Percentiles rank a stretch among this genome's conserved stretches.
These are phyloP conservation scores for Cerastoderma edule DNA, from an alignment of 2,888 invertebrate genomes.

Conservation along the genomic window DNA sequence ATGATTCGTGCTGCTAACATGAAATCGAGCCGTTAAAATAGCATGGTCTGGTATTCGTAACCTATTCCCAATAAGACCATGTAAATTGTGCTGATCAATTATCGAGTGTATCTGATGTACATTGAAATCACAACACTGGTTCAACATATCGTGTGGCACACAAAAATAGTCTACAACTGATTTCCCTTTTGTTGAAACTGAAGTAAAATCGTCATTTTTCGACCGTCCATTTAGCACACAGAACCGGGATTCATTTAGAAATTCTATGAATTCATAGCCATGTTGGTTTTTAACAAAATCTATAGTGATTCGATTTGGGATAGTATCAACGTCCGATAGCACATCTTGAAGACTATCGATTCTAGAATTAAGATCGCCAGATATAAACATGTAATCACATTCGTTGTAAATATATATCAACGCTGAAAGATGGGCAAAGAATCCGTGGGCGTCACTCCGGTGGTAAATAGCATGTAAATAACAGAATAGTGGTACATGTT, in stretches of 20 bases:
- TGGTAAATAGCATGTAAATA: neutral
- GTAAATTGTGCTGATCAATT: neutral
- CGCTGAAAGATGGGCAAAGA: neutral
- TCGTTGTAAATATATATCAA: neutral
- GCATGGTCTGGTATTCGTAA: neutral
- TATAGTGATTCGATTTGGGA: neutral
- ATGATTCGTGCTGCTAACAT: neutral
- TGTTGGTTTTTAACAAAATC: neutral
- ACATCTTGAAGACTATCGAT: neutral
- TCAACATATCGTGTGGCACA: neutral
- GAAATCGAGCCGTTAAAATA: neutral
- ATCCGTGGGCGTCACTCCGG: neutral
- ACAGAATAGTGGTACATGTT: neutral
- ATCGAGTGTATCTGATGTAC: neutral
- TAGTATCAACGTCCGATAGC: neutral
- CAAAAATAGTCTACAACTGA: neutral
- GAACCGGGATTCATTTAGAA: neutral
- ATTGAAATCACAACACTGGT: neutral
- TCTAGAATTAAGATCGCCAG: neutral
- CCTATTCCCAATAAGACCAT: neutral
- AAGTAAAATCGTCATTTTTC: constrained; percentile 1
- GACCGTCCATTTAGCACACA: constrained; percentile 6
- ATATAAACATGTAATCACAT: neutral
- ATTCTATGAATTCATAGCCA: neutral
- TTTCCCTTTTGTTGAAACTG: neutral